phyloP scores from a whole-genome alignment of 1,140 invertebrate genomes.

The Saccostrea echinata region DNA sequence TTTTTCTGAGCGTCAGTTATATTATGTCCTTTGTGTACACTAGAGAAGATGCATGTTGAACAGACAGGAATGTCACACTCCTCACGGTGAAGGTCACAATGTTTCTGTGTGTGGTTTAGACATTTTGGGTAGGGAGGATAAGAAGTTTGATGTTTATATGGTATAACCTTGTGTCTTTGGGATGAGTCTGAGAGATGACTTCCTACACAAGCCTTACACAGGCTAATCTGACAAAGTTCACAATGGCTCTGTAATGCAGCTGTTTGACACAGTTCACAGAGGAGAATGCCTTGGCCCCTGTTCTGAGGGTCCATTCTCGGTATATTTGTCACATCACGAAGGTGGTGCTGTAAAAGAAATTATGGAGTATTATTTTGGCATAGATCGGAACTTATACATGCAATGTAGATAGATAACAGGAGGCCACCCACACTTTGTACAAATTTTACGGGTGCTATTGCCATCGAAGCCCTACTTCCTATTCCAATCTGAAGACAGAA shows the following conservation, averaged over 20 bases:
- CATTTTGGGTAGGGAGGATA: neutral
- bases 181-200: neutral
- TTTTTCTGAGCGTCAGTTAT: too few relatives aligned
- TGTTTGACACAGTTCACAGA: neutral
- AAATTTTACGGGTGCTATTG: too few relatives aligned
- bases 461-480: too few relatives aligned
- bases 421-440: too few relatives aligned
- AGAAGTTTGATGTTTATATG: neutral
- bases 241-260: neutral
- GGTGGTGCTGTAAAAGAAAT: too few relatives aligned
- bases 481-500: too few relatives aligned
- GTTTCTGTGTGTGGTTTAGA: neutral
- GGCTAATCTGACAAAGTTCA: neutral
- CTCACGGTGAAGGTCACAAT: neutral
- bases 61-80: neutral
- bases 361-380: too few relatives aligned
- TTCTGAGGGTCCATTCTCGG: neutral
- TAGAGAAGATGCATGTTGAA: too few relatives aligned
- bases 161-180: neutral
- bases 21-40: too few relatives aligned
- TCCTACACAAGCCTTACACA: neutral
- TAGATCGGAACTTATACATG: too few relatives aligned
- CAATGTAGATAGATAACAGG: too few relatives aligned
- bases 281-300: neutral
- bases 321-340: neutral